Percentiles rank a stretch among this genome's conserved stretches.
phyloP scores from a whole-genome alignment of 1,140 invertebrate species.

The Drosophila kurseongensis region DNA sequence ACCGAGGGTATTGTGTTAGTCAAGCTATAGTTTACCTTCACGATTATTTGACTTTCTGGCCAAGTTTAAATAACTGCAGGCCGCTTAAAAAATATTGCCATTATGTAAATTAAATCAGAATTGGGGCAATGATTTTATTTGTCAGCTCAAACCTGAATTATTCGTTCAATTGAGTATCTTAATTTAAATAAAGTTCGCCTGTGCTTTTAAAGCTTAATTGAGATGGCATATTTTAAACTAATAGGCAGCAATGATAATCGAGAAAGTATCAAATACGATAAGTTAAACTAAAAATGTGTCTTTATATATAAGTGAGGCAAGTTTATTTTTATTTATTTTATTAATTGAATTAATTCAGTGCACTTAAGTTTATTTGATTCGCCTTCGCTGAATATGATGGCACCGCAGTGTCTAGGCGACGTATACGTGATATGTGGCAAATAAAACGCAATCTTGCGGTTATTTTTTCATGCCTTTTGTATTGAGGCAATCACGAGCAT shows the following conservation, averaged over 20 bases:
- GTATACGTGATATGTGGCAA: slow-evolving; percentile 67
- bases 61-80: slow-evolving; percentile 9
- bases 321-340: slow-evolving; percentile 7
- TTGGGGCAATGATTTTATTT: slow-evolving; percentile 3
- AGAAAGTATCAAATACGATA: neutral
- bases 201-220: neutral
- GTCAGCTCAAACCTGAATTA: neutral
- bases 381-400: slow-evolving; percentile 2
- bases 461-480: slow-evolving; percentile 48
- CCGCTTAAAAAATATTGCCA: neutral
- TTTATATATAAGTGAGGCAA: neutral
- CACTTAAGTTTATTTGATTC: slow-evolving; percentile 15
- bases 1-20: neutral
- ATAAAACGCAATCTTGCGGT: slow-evolving; percentile 74
- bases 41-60: slow-evolving; percentile 4
- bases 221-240: neutral
- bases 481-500: slow-evolving; percentile 42
- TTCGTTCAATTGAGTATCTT: neutral
- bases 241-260: neutral
- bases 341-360: slow-evolving; percentile 14
- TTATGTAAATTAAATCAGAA: neutral
- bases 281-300: neutral
- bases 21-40: neutral
- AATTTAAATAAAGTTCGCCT: neutral
- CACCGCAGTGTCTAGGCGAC: slow-evolving; percentile 38